phyloP scores from a whole-genome alignment of 2,113 vertebrate species.

The Caranx ignobilis region DNA sequence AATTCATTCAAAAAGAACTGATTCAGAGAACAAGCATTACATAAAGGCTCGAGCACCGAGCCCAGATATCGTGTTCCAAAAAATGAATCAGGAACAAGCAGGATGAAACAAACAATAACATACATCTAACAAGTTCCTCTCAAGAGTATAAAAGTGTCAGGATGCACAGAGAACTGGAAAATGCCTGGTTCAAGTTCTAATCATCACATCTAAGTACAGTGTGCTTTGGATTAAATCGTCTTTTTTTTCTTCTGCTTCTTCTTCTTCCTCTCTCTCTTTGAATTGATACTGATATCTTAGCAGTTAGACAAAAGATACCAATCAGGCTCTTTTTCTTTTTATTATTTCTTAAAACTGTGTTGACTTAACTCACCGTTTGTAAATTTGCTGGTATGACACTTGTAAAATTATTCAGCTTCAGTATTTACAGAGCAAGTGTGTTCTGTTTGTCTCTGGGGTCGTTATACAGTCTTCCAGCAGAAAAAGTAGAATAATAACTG shows the following conservation, averaged over 20 bases:
- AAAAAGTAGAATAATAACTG: constrained; percentile 77
- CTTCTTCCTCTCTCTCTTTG: constrained; percentile 52
- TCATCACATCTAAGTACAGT: constrained; percentile 88
- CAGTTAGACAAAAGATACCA: constrained; percentile 76
- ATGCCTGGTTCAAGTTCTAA: constrained; percentile 88
- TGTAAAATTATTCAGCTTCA: constrained; percentile 87
- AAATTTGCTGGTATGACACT: constrained; percentile 91
- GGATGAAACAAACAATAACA: constrained; percentile 80
- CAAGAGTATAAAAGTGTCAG: constrained; percentile 85
- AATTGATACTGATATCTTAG: constrained; percentile 71
- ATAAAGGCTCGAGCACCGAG: constrained; percentile 64
- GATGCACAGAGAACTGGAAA: constrained; percentile 83
- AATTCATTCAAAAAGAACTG: constrained; percentile 86
- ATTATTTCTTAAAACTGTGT: constrained; percentile 83
- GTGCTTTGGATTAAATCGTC: constrained; percentile 89
- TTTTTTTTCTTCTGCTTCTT: constrained; percentile 30
- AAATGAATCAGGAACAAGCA: constrained; percentile 65
- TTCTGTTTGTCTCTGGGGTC: constrained; percentile 78
- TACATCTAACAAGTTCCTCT: constrained; percentile 75
- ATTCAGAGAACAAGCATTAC: constrained; percentile 74
- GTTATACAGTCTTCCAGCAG: constrained; percentile 80
- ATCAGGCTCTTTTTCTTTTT: constrained; percentile 60
- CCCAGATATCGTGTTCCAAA: constrained; percentile 71
- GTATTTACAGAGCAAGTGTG: constrained; percentile 85
- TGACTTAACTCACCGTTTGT: constrained; percentile 76